Evolutionary conservation across 2,113 vertebrate genomes (phyloP), one percentile per base, ranked within the genome.

Genomic region (Platichthys stellatus): DNA sequence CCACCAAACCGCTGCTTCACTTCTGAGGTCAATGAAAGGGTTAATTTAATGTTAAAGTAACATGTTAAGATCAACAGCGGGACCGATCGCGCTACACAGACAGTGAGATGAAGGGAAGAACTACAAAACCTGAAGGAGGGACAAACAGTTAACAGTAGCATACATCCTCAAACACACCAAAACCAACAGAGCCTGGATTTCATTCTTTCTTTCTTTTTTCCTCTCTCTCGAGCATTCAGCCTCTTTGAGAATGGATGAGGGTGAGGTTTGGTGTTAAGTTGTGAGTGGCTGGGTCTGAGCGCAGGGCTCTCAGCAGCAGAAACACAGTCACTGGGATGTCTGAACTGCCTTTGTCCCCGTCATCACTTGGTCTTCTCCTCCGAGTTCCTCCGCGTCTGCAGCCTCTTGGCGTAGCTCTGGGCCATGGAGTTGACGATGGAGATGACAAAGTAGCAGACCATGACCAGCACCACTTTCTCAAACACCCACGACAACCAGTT

Each of bases 341-440:
- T 70, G 68, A 4, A 47, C 82, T 2, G 26, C 74, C 74, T 43
- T 56, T 57, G 61, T 70, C 69, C 28, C 6, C 20, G 53, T 95
- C 93, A 88, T 98, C 94, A 99, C 96, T 99, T 97, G 72, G 95
- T 98, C 92, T 99, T 99, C 92, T 97, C 97, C 83, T 97, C 96
- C 0, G 95, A 96, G 93, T 95, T 94, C 89, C 94, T 95, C 91
- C 92, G 95, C 92, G 96, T 96, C 88, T 98, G 97, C 88, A 97
- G 92, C 63, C 97, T 94, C 91, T 98, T 99, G 94, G 94, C 96
- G 77, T 99, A 98, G 92, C 97, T 99, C 89, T 99, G 98, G 81
- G 98, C 98, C 98, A 97, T 98, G 90, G 98, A 99, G 95, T 99
- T 98, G 93, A 99, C 89, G 86, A 99, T 99, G 85, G 98, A 99